Evolutionary conservation across 2,113 vertebrate species (phyloP).

Genomic region (Sorex araneus): DNA sequence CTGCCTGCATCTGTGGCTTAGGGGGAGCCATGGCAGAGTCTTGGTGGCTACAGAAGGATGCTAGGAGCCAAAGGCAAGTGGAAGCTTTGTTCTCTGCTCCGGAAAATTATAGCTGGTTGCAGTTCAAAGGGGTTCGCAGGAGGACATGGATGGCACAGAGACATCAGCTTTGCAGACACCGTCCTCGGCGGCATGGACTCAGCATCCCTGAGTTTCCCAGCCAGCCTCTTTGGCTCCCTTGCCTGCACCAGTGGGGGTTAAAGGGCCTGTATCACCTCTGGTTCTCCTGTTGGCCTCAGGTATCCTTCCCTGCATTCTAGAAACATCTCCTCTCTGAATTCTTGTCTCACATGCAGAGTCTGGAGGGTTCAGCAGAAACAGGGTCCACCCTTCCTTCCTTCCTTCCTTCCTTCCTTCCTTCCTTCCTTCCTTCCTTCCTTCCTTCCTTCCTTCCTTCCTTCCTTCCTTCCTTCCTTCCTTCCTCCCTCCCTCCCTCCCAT

Average conservation of each 20-base stretch:
- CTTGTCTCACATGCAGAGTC: conserved; percentile 11
- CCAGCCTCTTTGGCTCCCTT: not conserved
- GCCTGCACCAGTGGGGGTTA: not conserved
- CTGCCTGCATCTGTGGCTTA: conserved; percentile 63
- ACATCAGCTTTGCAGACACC: conserved; percentile 19
- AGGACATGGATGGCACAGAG: conserved; percentile 19
- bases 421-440: no score
- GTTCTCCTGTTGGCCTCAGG: not conserved
- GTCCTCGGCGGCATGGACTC: not conserved
- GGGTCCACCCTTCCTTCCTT: not conserved
- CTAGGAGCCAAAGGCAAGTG: not conserved
- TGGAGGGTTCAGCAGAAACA: not conserved
- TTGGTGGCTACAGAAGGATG: conserved; percentile 16
- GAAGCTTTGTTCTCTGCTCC: conserved; percentile 66
- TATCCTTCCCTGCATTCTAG: not conserved
- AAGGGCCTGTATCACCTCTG: not conserved
- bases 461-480: no score
- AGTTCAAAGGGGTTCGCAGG: conserved; percentile 65
- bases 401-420: no score
- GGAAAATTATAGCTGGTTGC: conserved; percentile 60
- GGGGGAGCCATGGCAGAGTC: conserved; percentile 24
- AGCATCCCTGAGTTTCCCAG: not conserved
- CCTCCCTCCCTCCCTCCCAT: no score
- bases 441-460: no score
- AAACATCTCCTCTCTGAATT: not conserved